Conservation (phyloP, 2,888 invertebrate species). For the Harpagoxenus sublaevis region DNA sequence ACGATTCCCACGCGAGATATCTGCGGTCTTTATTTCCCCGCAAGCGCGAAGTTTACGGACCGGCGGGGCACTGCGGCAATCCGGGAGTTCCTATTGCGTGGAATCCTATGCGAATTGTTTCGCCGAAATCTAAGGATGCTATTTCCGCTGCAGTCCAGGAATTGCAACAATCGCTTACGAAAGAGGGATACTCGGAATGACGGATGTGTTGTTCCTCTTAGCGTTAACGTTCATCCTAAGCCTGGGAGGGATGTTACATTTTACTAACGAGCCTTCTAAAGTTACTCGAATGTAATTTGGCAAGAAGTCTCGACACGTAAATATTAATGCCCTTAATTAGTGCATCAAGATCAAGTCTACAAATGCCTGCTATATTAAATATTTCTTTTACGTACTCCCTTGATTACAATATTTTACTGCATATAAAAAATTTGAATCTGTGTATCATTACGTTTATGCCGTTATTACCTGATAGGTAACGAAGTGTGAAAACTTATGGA, state of each 20-base stretch:
- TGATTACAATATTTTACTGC: neutral
- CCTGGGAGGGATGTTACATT: neutral
- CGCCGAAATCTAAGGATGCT: slow-evolving; percentile 53
- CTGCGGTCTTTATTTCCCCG: slow-evolving; percentile 72
- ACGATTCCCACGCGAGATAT: slow-evolving; percentile 78
- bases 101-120: slow-evolving; percentile 56
- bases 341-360: neutral
- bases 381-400: neutral
- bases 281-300: neutral
- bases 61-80: slow-evolving; percentile 53
- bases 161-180: slow-evolving; percentile 47
- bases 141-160: slow-evolving; percentile 46
- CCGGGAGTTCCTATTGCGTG: slow-evolving; percentile 53
- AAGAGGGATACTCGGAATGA: slow-evolving; percentile 39
- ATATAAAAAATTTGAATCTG: slow-evolving; percentile 23
- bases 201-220: slow-evolving; percentile 28
- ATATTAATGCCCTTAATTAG: neutral
- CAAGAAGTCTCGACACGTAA: neutral
- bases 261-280: neutral
- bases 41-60: slow-evolving; percentile 66
- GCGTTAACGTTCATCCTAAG: neutral
- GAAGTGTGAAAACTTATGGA: neutral
- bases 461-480: slow-evolving; percentile 10
- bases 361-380: neutral
- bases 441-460: slow-evolving; percentile 54